Base-by-base conservation (phyloP, 2,797 vertebrate genomes). In the Diceros bicornis region DNA sequence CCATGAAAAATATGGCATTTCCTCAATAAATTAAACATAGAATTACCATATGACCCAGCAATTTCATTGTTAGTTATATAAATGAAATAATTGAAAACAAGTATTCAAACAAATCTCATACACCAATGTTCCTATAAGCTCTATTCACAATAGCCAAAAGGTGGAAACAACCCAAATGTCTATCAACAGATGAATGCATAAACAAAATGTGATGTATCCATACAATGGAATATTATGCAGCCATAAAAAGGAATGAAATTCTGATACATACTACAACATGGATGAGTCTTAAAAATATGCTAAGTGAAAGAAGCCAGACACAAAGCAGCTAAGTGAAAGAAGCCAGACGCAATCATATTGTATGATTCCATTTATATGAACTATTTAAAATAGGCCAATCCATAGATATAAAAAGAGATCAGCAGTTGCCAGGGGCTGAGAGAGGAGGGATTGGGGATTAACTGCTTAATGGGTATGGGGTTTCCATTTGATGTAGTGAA, bases 311-410 rank as follows among this genome's bases (percentile, higher is more conserved):
- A 25, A 88, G 29, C 5, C 59, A 95, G 75, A 79, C 41, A 91
- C 17, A 89, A 88, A 77, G 59, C 11, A 11, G 68, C 62, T 64
- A 88, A 64, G 93, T 75, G 78, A 84, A 89, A 95, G 41, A 25
- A 88, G 29, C 5, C 59, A 95, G 75, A 79, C 32, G 89, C 21
- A 89, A 88, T 61, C 21, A 20, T 44, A 6, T 41, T 55, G 6
- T 94, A 52, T 96, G 18, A 72, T 89, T 95, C 29, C 13, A 72
- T 61, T 84, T 83, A 44, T 62, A 78, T 86, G 44, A 91, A 96
- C 83, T 92, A 89, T 82, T 71, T 57, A 74, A 50, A 77, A 69
- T 12, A 77, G 21, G 68, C 44, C 85, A 87, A 90, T 94, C 37
- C 29, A 27, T 50, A 57, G 72, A 89, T 59, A 87, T 10, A 89